A percentile compares a stretch with the other conserved stretches of the same genome.
phyloP scores from a whole-genome alignment of 2,888 invertebrate genomes.

The Plutella xylostella region DNA sequence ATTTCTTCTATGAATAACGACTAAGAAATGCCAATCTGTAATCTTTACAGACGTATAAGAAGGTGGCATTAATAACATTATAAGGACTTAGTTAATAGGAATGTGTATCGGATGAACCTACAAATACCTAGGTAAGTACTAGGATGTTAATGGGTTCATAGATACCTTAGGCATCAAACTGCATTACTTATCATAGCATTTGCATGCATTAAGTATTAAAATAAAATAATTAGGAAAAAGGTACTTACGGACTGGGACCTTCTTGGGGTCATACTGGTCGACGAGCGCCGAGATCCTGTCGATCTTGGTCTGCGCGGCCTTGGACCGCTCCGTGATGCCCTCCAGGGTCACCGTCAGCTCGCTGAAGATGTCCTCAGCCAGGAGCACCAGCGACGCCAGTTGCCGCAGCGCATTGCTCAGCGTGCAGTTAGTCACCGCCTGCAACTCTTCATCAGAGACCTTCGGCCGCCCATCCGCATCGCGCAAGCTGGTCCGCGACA shows the following conservation, averaged over 20 bases:
- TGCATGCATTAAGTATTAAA: not conserved
- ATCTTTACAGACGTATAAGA: too few relatives aligned
- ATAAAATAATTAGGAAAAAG: not conserved
- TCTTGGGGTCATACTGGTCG: constrained; percentile 84
- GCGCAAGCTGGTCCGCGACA: constrained; percentile 76
- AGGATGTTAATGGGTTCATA: too few relatives aligned
- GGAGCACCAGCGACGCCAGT: constrained; percentile 84
- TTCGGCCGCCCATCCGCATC: constrained; percentile 70
- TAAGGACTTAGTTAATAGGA: too few relatives aligned
- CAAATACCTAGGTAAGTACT: too few relatives aligned
- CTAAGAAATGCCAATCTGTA: too few relatives aligned
- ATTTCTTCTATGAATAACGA: too few relatives aligned
- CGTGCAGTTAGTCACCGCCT: constrained; percentile 88
- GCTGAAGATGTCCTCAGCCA: constrained; percentile 88
- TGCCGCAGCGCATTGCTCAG: constrained; percentile 87
- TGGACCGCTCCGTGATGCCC: constrained; percentile 79
- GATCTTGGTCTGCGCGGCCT: constrained; percentile 77
- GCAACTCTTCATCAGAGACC: constrained; percentile 81
- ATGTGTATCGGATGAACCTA: too few relatives aligned
- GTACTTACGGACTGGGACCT: constrained; percentile 94
- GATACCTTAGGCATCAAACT: too few relatives aligned
- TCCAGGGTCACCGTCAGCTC: constrained; percentile 83
- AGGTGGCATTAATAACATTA: too few relatives aligned
- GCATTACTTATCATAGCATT: too few relatives aligned
- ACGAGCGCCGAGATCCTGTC: constrained; percentile 78